Evolutionary conservation across 2,888 invertebrate species (phyloP).

Genomic region (Suillia variegata): DNA sequence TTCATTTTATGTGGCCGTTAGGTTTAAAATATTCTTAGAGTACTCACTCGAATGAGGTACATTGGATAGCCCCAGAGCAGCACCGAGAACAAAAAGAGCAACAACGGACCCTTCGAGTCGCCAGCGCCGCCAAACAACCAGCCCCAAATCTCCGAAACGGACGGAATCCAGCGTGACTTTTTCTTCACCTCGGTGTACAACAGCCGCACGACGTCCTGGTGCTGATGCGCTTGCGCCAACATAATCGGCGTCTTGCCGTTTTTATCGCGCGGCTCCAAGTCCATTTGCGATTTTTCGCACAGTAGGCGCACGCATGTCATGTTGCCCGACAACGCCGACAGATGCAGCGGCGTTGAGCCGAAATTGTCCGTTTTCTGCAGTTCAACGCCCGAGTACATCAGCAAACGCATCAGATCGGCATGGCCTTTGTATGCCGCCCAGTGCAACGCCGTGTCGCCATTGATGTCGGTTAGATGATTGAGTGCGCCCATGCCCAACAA

Average conservation of each 20-base stretch:
- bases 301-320: constrained; percentile 84
- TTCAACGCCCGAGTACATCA: constrained; percentile 91
- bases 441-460: constrained; percentile 90
- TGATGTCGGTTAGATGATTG: constrained; percentile 85
- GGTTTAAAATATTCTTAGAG: not conserved
- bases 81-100: constrained; percentile 85
- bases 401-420: constrained; percentile 81
- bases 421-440: constrained; percentile 96
- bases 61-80: constrained; percentile 92
- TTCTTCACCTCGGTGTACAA: constrained; percentile 82
- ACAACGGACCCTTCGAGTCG: constrained; percentile 84
- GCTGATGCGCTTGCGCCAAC: constrained; percentile 86
- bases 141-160: constrained; percentile 86
- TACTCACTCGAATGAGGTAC: constrained; percentile 80
- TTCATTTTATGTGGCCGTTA: too few species aligned
- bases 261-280: constrained; percentile 84
- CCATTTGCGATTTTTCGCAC: constrained; percentile 89
- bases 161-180: constrained; percentile 84
- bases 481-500: constrained; percentile 88
- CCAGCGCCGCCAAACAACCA: constrained; percentile 89
- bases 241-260: constrained; percentile 91
- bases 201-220: constrained; percentile 81
- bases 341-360: constrained; percentile 88
- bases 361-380: constrained; percentile 89
- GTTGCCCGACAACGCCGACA: constrained; percentile 88